A percentile compares a stretch with the other conserved stretches of the same genome.
Evolutionary conservation across 2,113 vertebrate genomes (phyloP).

Genomic region (Onychostoma macrolepis): DNA sequence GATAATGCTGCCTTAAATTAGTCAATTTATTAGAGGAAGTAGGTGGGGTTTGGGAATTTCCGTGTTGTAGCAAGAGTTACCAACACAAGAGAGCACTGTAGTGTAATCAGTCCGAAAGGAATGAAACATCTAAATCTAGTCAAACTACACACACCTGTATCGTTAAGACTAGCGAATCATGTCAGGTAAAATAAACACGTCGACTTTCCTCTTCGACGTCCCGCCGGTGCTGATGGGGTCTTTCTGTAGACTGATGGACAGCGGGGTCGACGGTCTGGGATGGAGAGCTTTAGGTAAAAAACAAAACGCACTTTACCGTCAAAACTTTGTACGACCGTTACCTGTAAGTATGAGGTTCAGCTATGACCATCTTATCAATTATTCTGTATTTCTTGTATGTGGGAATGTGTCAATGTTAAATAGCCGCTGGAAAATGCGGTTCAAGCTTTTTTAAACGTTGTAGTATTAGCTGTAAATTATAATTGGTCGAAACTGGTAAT

Average conservation of each 20-base stretch:
- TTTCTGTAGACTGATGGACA: slow-evolving; percentile 77
- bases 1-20: background rate
- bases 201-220: slow-evolving; percentile 72
- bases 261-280: slow-evolving; percentile 72
- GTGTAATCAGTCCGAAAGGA: too few species aligned
- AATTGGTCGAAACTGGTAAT: background rate
- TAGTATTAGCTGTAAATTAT: background rate
- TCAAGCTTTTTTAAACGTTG: background rate
- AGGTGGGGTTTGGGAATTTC: slow-evolving; percentile 56
- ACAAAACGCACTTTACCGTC: background rate
- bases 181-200: slow-evolving; percentile 49
- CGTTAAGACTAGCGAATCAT: slow-evolving; percentile 6
- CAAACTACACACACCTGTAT: background rate
- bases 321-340: background rate
- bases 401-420: background rate
- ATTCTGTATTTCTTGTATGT: background rate
- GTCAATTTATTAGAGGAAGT: slow-evolving; percentile 34
- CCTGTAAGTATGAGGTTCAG: background rate
- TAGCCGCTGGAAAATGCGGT: background rate
- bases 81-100: background rate
- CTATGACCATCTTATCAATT: background rate
- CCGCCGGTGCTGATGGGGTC: slow-evolving; percentile 69
- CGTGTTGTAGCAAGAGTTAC: slow-evolving; percentile 28
- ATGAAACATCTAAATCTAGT: too few species aligned
- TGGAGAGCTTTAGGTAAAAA: slow-evolving; percentile 80